Evolutionary conservation across 2,888 invertebrate species (phyloP), one percentile per base, ranked within the genome.

Genomic region (Dryobotodes eremita): DNA sequence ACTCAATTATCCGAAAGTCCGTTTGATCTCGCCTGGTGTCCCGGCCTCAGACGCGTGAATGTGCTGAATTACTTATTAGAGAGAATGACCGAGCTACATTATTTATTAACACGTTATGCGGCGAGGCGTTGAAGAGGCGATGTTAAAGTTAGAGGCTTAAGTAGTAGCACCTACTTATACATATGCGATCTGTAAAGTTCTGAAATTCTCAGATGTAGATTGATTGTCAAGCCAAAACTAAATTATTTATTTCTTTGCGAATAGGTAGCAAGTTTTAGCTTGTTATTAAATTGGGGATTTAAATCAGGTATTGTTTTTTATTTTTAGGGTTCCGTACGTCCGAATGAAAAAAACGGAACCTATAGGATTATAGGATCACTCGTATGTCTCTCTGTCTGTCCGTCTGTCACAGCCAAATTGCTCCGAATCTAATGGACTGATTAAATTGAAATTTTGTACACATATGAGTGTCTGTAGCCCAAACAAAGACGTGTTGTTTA

Each of bases 11-110:
- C 55, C 42, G 62, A 36, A 26, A 74, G 31, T 31, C 55, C 31
- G 64, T n/a, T 66, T 73, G 80, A 36, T 80, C 53, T 53, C 53
- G 26, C 42, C n/a, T 17, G n/a, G 17, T 31, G 11, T 13, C 2
- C 48, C 17, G 50, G 53, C 23, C 55, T 69, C 61, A 26, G 48
- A 68, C 7, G 55, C 42, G n/a, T 26, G 46, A 61, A 71, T n/a
- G 53, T 55, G 17, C 46, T 80, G 62, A 81, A 81, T 73, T 81
- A 74, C 26, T 62, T 48, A 81, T 36, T 5, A 80, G 61, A 50
- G 36, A 15, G 61, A 46, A 26, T 55, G 8, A 55, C 73, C 10
- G n/a, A 53, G n/a, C 10, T 46, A n/a, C 23, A 53, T 77, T 55
- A 62, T 53, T 76, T 53, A 75, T 75, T 42, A 26, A 76, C 46